A percentile compares a stretch with the other conserved stretches of the same genome.
These are phyloP conservation scores for Pyrgus malvae DNA, from an alignment of 2,888 invertebrate species.

Conservation along the genomic window DNA sequence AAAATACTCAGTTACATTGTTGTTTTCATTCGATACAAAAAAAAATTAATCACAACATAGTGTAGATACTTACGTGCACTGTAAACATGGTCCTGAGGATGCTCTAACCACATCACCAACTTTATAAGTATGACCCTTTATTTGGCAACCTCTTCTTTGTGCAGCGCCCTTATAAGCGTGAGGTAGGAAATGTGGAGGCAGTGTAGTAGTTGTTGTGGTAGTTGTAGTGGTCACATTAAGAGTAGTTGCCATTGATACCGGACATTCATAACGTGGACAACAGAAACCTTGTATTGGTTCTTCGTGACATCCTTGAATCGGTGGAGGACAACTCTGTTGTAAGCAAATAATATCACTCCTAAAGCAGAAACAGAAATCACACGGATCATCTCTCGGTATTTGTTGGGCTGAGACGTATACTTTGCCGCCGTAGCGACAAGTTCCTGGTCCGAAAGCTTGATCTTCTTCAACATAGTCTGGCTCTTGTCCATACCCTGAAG, in stretches of 20 bases:
- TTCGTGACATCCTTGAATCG: constrained; percentile 94
- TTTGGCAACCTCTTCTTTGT: constrained; percentile 90
- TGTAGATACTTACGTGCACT: constrained; percentile 92
- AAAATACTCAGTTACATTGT: neutral
- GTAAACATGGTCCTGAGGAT: constrained; percentile 95
- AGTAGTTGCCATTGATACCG: constrained; percentile 92
- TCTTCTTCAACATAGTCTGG: constrained; percentile 90
- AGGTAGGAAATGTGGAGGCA: constrained; percentile 91
- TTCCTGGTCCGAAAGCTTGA: constrained; percentile 92
- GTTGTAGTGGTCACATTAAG: constrained; percentile 93
- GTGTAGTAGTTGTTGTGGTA: constrained; percentile 91
- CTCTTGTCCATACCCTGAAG: constrained; percentile 71
- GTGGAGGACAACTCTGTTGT: constrained; percentile 97
- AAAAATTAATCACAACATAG: too few species aligned
- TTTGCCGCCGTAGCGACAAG: constrained; percentile 95
- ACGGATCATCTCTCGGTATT: constrained; percentile 96
- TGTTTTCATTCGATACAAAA: too few species aligned
- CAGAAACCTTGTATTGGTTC: constrained; percentile 97
- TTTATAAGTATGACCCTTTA: constrained; percentile 91
- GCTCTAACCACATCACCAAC: constrained; percentile 92
- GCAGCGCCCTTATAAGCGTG: constrained; percentile 90
- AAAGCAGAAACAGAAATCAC: constrained; percentile 98
- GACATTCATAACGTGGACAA: constrained; percentile 96
- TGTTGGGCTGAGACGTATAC: constrained; percentile 97
- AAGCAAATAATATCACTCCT: constrained; percentile 97